phyloP scores from a whole-genome alignment of 2,888 invertebrate genomes.

The Pecten maximus region DNA sequence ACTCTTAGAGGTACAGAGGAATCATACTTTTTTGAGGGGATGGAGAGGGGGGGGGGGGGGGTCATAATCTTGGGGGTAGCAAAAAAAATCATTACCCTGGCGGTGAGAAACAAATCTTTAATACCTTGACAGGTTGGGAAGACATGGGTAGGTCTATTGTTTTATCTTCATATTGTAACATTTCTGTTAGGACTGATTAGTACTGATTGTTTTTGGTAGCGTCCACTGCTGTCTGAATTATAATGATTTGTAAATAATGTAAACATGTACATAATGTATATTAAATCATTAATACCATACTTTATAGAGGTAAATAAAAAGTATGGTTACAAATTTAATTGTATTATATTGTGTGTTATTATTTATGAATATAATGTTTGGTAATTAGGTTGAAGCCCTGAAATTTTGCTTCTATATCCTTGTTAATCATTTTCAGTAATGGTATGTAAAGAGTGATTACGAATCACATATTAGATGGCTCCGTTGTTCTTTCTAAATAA shows the following conservation, averaged over 20 bases:
- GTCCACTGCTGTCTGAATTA: background rate
- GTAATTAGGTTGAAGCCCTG: background rate
- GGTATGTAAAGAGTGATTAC: no score
- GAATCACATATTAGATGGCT: no score
- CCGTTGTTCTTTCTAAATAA: no score
- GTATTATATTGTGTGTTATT: background rate
- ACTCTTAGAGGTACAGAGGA: no score
- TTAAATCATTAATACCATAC: background rate
- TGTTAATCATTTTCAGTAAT: no score
- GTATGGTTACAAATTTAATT: background rate
- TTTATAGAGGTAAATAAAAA: background rate
- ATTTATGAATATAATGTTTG: background rate
- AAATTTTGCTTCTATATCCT: no score
- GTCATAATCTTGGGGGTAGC: no score
- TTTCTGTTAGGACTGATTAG: background rate
- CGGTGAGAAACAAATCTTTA: no score
- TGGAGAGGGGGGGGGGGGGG: no score
- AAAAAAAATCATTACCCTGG: no score
- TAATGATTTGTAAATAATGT: conserved; percentile 27
- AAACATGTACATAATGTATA: background rate
- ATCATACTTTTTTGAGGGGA: no score
- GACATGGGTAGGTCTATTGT: background rate
- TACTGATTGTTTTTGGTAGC: background rate
- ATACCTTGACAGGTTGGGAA: background rate
- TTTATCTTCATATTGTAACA: background rate